Evolutionary conservation across 2,113 vertebrate species (phyloP).

Genomic region (Tricholaema leucomelas): DNA sequence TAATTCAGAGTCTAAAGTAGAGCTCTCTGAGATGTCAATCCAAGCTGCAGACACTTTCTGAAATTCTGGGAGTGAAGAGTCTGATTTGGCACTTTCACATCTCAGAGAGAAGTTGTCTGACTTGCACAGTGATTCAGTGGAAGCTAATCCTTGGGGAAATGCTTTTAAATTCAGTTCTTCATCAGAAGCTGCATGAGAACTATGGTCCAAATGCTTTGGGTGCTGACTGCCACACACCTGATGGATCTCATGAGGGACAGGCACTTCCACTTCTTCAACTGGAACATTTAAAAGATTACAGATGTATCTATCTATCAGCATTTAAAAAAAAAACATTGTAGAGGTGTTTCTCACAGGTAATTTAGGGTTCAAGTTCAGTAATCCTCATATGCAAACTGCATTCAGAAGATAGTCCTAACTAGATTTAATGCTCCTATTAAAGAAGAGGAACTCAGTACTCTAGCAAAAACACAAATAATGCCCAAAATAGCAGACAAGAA

Average conservation of each 20-base stretch:
- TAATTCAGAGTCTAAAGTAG: slow-evolving; percentile 28
- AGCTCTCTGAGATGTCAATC: slow-evolving; percentile 39
- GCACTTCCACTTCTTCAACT: neutral
- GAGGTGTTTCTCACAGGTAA: neutral
- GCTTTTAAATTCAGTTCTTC: neutral
- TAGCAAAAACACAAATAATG: neutral
- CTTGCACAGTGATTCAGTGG: neutral
- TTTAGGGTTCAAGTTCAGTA: neutral
- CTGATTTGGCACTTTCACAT: neutral
- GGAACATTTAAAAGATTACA: neutral
- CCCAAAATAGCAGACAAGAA: neutral
- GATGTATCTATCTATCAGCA: too few relatives aligned
- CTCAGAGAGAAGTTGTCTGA: neutral
- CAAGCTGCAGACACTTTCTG: slow-evolving; percentile 61
- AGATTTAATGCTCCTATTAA: too few relatives aligned
- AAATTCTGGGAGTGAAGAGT: slow-evolving; percentile 57
- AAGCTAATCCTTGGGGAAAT: neutral
- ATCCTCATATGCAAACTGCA: neutral
- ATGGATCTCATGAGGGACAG: neutral
- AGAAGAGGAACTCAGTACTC: neutral
- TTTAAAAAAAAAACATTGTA: neutral
- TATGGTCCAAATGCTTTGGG: neutral
- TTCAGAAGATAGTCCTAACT: too few relatives aligned
- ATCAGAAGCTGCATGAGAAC: neutral
- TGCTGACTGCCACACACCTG: neutral